Conservation (phyloP, 2,113 vertebrate species). For the Condylura cristata region DNA sequence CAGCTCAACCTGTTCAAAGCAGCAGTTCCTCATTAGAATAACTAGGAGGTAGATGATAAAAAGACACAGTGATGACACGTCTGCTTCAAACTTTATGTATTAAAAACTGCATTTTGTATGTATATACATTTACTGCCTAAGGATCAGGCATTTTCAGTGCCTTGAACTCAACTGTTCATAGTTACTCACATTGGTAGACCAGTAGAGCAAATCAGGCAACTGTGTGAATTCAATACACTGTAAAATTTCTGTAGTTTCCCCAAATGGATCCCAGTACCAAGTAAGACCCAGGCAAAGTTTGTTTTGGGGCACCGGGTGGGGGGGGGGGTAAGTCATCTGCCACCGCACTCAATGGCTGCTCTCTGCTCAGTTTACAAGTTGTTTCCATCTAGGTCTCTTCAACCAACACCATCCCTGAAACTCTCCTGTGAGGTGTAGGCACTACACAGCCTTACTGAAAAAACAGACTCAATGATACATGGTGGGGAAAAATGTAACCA, state of each 20-base stretch:
- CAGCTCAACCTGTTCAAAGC: background rate
- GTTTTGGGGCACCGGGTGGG: background rate
- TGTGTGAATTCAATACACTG: background rate
- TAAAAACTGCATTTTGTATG: background rate
- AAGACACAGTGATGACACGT: background rate
- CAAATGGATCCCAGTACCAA: background rate
- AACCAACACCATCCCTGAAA: background rate
- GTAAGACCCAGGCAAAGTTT: background rate
- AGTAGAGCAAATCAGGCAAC: background rate
- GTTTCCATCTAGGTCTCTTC: background rate
- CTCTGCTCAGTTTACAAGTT: background rate
- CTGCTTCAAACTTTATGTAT: background rate
- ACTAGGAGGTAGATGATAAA: background rate
- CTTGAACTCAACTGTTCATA: background rate
- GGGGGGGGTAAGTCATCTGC: no score
- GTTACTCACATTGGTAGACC: background rate
- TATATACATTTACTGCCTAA: no score
- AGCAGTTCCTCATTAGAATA: background rate
- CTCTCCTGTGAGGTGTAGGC: background rate
- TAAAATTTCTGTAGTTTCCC: background rate
- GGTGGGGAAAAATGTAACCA: background rate
- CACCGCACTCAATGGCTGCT: background rate
- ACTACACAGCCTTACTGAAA: background rate
- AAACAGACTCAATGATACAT: background rate
- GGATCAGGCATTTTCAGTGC: background rate